phyloP scores from a whole-genome alignment of 2,888 invertebrate species.

The Camponotus fellah region DNA sequence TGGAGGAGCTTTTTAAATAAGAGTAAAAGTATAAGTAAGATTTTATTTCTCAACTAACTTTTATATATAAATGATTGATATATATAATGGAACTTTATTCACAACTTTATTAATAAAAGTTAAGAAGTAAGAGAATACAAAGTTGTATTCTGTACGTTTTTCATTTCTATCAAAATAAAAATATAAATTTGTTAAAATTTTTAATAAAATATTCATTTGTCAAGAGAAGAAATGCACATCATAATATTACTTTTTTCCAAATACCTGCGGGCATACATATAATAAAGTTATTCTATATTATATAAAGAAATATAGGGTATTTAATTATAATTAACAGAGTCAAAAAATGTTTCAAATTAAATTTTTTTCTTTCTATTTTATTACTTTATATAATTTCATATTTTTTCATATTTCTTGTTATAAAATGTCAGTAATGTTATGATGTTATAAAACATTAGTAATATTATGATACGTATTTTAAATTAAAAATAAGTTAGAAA shows the following conservation, averaged over 20 bases:
- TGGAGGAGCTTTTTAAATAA: neutral
- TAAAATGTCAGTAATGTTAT: neutral
- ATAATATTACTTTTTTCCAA: neutral
- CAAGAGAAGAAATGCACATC: neutral
- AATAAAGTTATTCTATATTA: neutral
- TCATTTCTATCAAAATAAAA: constrained; percentile 1
- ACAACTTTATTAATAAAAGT: neutral
- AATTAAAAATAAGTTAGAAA: neutral
- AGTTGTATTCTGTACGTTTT: neutral
- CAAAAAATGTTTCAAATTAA: neutral
- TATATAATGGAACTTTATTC: neutral
- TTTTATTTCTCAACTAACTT: neutral
- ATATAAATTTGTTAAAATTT: neutral
- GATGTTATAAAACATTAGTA: neutral
- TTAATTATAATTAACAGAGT: neutral
- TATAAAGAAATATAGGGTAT: neutral
- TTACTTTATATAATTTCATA: neutral
- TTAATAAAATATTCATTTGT: neutral
- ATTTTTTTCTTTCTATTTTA: neutral
- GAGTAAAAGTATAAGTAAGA: neutral
- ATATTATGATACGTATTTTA: too few species aligned
- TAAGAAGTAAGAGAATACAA: neutral
- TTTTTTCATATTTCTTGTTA: neutral
- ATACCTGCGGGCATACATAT: neutral
- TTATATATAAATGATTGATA: neutral